Percentiles rank a stretch among this genome's conserved stretches.
phyloP scores from a whole-genome alignment of 2,113 vertebrate genomes.

The Coturnix japonica region DNA sequence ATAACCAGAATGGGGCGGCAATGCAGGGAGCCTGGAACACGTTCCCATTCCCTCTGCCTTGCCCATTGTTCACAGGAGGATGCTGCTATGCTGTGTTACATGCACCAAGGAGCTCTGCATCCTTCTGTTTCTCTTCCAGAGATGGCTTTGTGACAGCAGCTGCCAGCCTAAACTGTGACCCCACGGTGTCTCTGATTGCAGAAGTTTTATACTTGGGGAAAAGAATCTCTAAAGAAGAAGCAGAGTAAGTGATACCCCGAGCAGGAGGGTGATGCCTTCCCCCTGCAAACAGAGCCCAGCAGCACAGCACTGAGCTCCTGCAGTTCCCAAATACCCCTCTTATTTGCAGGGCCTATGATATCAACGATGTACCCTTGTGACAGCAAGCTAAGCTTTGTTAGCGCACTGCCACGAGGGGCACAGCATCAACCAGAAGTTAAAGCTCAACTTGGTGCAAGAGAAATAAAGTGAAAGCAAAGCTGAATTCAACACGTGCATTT shows the following conservation, averaged over 20 bases:
- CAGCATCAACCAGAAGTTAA: not conserved
- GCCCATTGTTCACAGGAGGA: not conserved
- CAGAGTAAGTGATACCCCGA: constrained; percentile 77
- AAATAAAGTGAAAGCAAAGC: constrained; percentile 43
- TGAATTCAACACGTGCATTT: not conserved
- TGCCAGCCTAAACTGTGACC: constrained; percentile 88
- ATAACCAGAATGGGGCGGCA: too few species aligned
- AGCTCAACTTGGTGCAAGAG: not conserved
- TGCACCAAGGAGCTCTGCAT: not conserved
- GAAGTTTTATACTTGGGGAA: constrained; percentile 81
- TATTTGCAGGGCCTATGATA: not conserved
- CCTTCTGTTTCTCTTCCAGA: constrained; percentile 65
- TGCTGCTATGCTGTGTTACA: not conserved
- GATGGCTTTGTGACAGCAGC: constrained; percentile 82
- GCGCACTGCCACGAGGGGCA: not conserved
- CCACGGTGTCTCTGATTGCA: constrained; percentile 81
- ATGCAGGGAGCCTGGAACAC: too few species aligned
- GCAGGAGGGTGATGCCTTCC: not conserved
- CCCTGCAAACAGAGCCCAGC: not conserved
- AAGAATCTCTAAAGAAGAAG: constrained; percentile 82
- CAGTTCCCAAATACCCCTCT: not conserved
- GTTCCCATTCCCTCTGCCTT: too few species aligned
- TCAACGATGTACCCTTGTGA: rapidly evolving
- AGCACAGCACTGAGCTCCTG: not conserved
- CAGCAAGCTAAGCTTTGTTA: not conserved